Conservation (phyloP, 2,797 vertebrate genomes). For the Thripadectes ignobilis region DNA sequence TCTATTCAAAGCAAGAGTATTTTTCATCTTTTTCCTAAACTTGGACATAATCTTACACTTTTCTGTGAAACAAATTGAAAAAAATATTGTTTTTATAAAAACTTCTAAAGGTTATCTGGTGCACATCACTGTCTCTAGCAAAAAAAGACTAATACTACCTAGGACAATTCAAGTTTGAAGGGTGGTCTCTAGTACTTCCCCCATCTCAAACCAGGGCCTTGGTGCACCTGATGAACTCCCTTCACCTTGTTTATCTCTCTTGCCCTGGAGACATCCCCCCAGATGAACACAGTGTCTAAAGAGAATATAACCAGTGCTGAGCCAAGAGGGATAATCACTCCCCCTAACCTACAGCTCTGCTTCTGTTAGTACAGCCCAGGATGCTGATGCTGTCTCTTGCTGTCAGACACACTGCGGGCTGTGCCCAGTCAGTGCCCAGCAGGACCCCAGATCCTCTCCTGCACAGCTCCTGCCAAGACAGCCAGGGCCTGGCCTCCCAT, state of each 20-base stretch:
- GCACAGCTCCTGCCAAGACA: neutral
- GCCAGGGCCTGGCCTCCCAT: neutral
- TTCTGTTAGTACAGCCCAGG: neutral
- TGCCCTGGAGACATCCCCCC: no score
- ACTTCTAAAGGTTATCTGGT: neutral
- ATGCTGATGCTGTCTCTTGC: neutral
- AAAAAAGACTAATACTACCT: neutral
- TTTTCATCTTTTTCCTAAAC: neutral
- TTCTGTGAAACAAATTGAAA: neutral
- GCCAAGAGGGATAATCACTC: neutral
- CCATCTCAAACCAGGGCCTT: neutral
- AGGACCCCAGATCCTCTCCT: neutral
- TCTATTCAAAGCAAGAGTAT: neutral
- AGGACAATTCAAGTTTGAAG: neutral
- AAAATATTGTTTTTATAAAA: neutral
- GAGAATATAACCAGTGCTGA: neutral
- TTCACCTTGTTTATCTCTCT: neutral
- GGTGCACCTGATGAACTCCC: neutral
- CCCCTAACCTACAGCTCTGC: neutral
- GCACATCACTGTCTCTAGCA: neutral
- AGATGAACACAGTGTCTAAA: neutral
- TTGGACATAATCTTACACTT: neutral
- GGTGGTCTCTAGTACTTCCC: neutral
- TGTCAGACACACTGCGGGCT: neutral
- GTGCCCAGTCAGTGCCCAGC: rapidly evolving